Evolutionary conservation across 2,888 invertebrate genomes (phyloP).

Genomic region (Drosophila falleni): DNA sequence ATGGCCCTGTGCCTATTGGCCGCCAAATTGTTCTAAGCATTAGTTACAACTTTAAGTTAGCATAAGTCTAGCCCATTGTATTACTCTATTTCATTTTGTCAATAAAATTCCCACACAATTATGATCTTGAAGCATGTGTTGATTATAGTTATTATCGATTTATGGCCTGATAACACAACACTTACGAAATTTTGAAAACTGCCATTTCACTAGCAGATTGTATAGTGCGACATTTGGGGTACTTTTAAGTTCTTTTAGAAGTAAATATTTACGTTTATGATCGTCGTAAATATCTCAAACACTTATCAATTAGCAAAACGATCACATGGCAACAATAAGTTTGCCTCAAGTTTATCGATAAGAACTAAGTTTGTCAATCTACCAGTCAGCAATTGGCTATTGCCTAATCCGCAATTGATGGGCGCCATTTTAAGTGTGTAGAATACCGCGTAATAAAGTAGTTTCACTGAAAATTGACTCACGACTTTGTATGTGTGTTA

Average conservation of each 20-base stretch:
- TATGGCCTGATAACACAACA: slow-evolving; percentile 21
- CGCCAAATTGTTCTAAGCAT: slow-evolving; percentile 59
- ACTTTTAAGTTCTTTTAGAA: slow-evolving; percentile 3
- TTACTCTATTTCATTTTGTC: not conserved
- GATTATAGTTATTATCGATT: slow-evolving; percentile 8
- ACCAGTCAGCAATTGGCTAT: slow-evolving; percentile 12
- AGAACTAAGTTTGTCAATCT: not conserved
- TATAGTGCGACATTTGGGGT: slow-evolving; percentile 23
- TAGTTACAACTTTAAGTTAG: slow-evolving; percentile 46
- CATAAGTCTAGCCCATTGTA: slow-evolving; percentile 11
- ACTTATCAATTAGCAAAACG: slow-evolving; percentile 31
- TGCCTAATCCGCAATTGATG: slow-evolving; percentile 41
- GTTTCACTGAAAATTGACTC: not conserved
- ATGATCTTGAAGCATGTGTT: slow-evolving; percentile 10
- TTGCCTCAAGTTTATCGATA: slow-evolving; percentile 30
- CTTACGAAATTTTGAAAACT: slow-evolving; percentile 2
- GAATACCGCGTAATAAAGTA: slow-evolving; percentile 2
- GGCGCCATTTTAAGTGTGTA: slow-evolving; percentile 30
- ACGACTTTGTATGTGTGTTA: slow-evolving; percentile 1
- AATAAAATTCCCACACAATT: slow-evolving; percentile 41
- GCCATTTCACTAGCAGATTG: slow-evolving; percentile 2
- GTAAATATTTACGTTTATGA: slow-evolving; percentile 14
- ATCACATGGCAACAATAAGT: slow-evolving; percentile 45
- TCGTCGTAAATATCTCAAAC: slow-evolving; percentile 39
- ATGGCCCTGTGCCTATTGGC: slow-evolving; percentile 49